Percentiles rank a stretch among this genome's conserved stretches.
phyloP scores from a whole-genome alignment of 2,797 vertebrate genomes.

The Phalanger gymnotis region DNA sequence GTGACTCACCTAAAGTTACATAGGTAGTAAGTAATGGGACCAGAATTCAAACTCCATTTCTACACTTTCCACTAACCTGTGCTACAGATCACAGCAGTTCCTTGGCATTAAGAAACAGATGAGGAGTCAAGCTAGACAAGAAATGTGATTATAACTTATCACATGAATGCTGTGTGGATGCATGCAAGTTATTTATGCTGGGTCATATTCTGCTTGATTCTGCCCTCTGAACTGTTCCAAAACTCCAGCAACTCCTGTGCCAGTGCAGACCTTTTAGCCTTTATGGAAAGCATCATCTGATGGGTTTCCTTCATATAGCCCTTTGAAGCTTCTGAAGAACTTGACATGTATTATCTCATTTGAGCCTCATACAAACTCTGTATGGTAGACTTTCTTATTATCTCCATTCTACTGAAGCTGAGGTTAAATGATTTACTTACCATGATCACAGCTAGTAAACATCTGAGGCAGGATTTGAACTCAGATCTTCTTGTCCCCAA shows the following conservation, averaged over 20 bases:
- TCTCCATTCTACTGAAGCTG: background rate
- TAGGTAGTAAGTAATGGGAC: background rate
- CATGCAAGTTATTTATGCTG: background rate
- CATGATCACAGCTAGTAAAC: background rate
- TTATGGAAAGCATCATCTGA: background rate
- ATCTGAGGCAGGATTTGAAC: background rate
- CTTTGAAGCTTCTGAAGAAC: background rate
- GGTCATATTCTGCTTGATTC: background rate
- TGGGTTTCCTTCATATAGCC: background rate
- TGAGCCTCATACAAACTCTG: background rate
- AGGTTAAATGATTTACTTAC: background rate
- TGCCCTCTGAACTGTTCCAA: background rate
- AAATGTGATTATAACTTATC: background rate
- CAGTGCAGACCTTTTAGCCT: background rate
- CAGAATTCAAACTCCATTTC: background rate
- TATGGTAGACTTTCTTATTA: background rate
- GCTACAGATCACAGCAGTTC: background rate
- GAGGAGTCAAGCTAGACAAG: background rate
- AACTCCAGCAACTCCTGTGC: background rate
- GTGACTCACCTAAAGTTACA: background rate
- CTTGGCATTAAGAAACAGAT: background rate
- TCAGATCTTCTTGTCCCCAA: background rate
- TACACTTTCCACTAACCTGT: background rate
- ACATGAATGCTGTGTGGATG: background rate
- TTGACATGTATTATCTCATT: background rate